Evolutionary conservation across 2,797 vertebrate genomes (phyloP).

Genomic region (Pagetopsis macropterus): DNA sequence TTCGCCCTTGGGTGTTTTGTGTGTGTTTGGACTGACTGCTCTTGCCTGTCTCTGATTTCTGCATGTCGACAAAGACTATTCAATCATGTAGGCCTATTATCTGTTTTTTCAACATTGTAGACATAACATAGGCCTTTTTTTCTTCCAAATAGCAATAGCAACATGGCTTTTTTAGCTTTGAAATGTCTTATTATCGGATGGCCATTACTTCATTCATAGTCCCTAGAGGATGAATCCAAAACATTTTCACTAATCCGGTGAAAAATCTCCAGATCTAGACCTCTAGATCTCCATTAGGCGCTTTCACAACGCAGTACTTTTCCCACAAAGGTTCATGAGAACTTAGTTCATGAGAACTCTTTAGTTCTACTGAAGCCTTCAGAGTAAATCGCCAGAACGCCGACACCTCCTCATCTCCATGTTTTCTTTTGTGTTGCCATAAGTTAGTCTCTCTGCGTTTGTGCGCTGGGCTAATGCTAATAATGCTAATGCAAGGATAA

Average conservation of each 20-base stretch:
- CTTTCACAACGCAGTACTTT: too few species aligned
- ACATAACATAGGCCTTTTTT: background rate
- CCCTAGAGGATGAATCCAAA: background rate
- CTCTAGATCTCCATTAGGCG: background rate
- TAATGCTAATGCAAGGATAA: too few species aligned
- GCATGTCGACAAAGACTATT: constrained; percentile 3
- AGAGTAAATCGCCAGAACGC: too few species aligned
- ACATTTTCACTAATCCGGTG: background rate
- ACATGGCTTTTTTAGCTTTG: background rate
- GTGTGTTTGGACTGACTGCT: constrained; percentile 1
- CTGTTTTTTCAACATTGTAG: background rate
- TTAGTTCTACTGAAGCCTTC: too few species aligned
- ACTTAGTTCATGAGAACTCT: too few species aligned
- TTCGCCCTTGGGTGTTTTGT: background rate
- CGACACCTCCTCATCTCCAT: too few species aligned
- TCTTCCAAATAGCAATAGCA: background rate
- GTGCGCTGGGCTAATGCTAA: too few species aligned
- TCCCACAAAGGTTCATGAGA: too few species aligned
- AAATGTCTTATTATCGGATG: background rate
- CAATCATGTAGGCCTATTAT: background rate
- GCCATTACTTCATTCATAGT: too few species aligned
- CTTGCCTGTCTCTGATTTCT: background rate
- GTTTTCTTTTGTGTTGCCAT: too few species aligned
- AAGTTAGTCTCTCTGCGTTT: too few species aligned
- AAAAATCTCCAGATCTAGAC: background rate